phyloP scores from a whole-genome alignment of 2,888 invertebrate species.

The Drosophila greeni region DNA sequence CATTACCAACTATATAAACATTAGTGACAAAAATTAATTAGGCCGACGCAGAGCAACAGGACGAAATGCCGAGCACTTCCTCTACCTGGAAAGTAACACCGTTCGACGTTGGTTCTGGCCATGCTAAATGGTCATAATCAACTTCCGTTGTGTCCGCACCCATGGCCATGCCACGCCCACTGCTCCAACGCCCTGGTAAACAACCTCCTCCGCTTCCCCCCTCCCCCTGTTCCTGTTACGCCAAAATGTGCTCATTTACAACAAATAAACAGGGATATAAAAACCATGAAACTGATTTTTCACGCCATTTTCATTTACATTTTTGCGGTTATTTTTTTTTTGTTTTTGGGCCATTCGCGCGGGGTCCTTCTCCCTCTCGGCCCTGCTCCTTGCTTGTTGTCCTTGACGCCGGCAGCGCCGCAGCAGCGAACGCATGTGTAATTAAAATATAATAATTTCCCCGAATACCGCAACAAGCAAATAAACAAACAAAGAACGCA shows the following conservation, averaged over 20 bases:
- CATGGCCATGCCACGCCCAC: slow-evolving; percentile 21
- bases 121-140: slow-evolving; percentile 71
- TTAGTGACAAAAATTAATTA: slow-evolving; percentile 69
- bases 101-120: slow-evolving; percentile 35
- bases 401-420: slow-evolving; percentile 25
- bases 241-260: slow-evolving; percentile 62
- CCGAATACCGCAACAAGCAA: slow-evolving; percentile 49
- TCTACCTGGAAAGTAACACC: slow-evolving; percentile 8
- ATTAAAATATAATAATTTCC: slow-evolving; percentile 74
- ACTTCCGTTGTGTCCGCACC: slow-evolving; percentile 59
- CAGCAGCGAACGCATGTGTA: slow-evolving; percentile 63
- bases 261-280: slow-evolving; percentile 72
- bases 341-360: slow-evolving; percentile 35
- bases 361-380: not conserved
- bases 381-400: slow-evolving; percentile 48
- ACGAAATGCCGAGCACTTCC: not conserved
- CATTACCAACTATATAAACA: slow-evolving; percentile 49
- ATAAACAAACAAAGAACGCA: slow-evolving; percentile 29
- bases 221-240: slow-evolving; percentile 1
- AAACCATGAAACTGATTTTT: slow-evolving; percentile 74
- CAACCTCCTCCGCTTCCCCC: slow-evolving; percentile 1
- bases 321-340: slow-evolving; percentile 49
- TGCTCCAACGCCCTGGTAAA: not conserved
- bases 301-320: slow-evolving; percentile 73
- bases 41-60: slow-evolving; percentile 40